A percentile compares a stretch with the other conserved stretches of the same genome.
Evolutionary conservation across 2,888 invertebrate species (phyloP).

Genomic region (Drosophila phalerata): DNA sequence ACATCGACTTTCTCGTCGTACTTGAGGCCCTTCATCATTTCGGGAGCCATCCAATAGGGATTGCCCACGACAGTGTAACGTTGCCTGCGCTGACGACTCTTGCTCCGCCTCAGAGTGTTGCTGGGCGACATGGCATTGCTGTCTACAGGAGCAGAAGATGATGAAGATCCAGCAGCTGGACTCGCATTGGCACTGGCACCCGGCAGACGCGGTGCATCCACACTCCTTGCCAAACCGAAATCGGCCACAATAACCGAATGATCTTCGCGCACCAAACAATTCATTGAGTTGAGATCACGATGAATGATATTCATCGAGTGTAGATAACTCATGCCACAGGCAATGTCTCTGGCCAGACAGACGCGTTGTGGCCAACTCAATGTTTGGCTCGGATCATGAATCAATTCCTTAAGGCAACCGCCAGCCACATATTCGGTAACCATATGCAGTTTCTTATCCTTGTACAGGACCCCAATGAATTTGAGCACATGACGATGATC

Average conservation of each 20-base stretch:
- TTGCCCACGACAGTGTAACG: slow-evolving; percentile 98
- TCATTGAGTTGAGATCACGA: slow-evolving; percentile 97
- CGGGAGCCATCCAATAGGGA: slow-evolving; percentile 99
- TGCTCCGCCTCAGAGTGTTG: slow-evolving; percentile 86
- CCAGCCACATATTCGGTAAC: slow-evolving; percentile 97
- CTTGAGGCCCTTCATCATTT: slow-evolving; percentile 98
- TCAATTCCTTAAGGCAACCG: slow-evolving; percentile 93
- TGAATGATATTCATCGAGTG: slow-evolving; percentile 98
- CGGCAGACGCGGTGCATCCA: slow-evolving; percentile 84
- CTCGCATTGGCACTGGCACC: slow-evolving; percentile 23
- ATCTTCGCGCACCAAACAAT: slow-evolving; percentile 96
- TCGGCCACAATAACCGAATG: slow-evolving; percentile 97
- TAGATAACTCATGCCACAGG: slow-evolving; percentile 96
- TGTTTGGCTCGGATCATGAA: slow-evolving; percentile 90
- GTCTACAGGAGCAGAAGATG: not conserved
- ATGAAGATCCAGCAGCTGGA: not conserved
- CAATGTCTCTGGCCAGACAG: slow-evolving; percentile 95
- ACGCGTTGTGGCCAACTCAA: slow-evolving; percentile 93
- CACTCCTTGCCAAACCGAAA: slow-evolving; percentile 95
- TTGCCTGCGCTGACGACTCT: slow-evolving; percentile 91
- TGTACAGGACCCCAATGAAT: slow-evolving; percentile 97
- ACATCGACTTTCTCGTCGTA: slow-evolving; percentile 99
- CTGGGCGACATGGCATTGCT: slow-evolving; percentile 67
- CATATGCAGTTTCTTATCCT: slow-evolving; percentile 95
- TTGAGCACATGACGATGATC: slow-evolving; percentile 95